phyloP scores from a whole-genome alignment of 2,797 vertebrate genomes.

The Coregonus sp. region DNA sequence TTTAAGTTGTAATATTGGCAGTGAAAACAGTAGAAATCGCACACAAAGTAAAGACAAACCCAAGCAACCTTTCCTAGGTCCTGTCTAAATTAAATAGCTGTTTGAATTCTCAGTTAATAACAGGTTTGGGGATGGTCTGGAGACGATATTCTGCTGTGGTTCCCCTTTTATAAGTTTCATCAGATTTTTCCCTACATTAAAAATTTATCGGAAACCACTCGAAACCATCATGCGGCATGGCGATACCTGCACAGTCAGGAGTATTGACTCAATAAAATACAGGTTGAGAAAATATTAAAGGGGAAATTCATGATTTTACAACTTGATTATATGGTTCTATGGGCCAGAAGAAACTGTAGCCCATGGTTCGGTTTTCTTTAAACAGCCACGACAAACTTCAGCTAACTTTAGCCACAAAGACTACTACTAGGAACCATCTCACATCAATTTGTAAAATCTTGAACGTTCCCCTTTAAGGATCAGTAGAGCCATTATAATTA shows the following conservation, averaged over 20 bases:
- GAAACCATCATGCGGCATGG: conserved; percentile 35
- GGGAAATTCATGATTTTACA: neutral
- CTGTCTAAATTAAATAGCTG: conserved; percentile 58
- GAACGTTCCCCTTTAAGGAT: conserved; percentile 12
- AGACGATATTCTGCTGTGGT: conserved; percentile 71
- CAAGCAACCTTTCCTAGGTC: conserved; percentile 18
- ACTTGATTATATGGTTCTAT: neutral
- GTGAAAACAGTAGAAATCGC: conserved; percentile 15
- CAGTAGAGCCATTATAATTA: conserved; percentile 45
- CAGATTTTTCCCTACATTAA: conserved; percentile 76
- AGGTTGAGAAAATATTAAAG: conserved; percentile 51
- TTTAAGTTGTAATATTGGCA: neutral
- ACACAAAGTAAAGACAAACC: conserved; percentile 9
- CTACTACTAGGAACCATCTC: neutral
- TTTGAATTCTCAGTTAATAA: conserved; percentile 73
- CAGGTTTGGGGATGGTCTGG: conserved; percentile 66
- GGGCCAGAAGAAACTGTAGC: neutral
- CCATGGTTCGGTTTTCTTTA: neutral
- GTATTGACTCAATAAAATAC: conserved; percentile 47
- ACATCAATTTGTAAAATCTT: neutral
- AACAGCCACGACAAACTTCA: neutral
- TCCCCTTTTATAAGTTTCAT: conserved; percentile 60
- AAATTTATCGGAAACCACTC: conserved; percentile 58
- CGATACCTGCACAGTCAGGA: conserved; percentile 55
- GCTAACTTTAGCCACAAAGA: neutral